Conservation (phyloP, 2,113 vertebrate species). For the Monarcha castaneiventris region DNA sequence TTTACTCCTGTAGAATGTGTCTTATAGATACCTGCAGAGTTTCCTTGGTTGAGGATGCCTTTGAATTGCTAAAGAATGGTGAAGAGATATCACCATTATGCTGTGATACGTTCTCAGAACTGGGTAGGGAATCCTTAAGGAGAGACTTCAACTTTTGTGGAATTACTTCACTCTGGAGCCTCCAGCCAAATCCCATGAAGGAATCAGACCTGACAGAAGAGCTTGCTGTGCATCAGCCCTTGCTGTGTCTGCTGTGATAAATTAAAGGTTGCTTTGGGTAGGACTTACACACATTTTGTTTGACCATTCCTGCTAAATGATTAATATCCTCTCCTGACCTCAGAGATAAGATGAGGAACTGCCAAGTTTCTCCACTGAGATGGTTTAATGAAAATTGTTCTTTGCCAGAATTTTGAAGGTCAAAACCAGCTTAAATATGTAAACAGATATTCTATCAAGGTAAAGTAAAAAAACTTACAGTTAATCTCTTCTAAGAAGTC, state of each 20-base stretch:
- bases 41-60: neutral
- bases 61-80: neutral
- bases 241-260: neutral
- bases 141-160: neutral
- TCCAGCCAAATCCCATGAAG: neutral
- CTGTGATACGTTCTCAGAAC: neutral
- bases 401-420: conserved; percentile 38
- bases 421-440: neutral
- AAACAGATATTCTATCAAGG: conserved; percentile 11
- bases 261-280: neutral
- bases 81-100: neutral
- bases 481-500: neutral
- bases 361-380: neutral
- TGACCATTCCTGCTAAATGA: neutral
- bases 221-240: neutral
- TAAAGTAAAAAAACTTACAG: conserved; percentile 4
- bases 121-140: neutral
- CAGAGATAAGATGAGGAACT: neutral
- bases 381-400: conserved; percentile 24
- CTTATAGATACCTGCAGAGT: neutral
- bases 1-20: neutral
- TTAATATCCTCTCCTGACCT: neutral
- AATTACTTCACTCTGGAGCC: neutral
- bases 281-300: neutral
- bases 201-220: neutral